Evolutionary conservation across 2,888 invertebrate species (phyloP), one percentile per base, ranked within the genome.

Genomic region (Atrina japonica): DNA sequence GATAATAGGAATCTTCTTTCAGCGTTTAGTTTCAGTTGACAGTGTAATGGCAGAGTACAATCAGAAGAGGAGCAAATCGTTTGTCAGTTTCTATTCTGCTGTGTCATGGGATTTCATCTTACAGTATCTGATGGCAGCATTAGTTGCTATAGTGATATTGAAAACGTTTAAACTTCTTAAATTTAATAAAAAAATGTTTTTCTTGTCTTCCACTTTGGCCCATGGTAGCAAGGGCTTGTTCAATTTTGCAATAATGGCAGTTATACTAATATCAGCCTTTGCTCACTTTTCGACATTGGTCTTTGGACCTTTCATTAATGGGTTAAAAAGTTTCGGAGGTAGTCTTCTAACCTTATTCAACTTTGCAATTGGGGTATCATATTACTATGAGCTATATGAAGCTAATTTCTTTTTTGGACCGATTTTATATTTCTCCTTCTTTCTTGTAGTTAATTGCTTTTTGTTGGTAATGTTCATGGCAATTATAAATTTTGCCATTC

Each of bases 11-110:
- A 53, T 83, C 21, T 84, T 78, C 58, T 76, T 82, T 49, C 75
- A 84, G 58, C 59, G 81, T 27, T 61, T 81, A 11, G 60, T 83
- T 0, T 58, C 75, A 3, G 71, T 82, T 0, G 58, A 66, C 40
- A 53, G 45, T 25, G 67, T 76, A 27, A 65, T 83, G 59, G 61
- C 74, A 9, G 66, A 77, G 7, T 35, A 35, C 35, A 7, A 5
- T 7, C 82, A 76, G 23, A 55, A 63, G 25, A 71, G 66, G 18
- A 55, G 66, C 14, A 66, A 66, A 7, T 16, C 68, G 7, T 83
- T 78, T 72, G 71, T 81, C 30, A 84, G 80, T 64, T 85, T 85
- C 58, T 80, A 83, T 58, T 65, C 79, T 0, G 81, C 80, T 16
- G 58, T 79, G 5, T 75, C 69, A 0, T 82, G 78, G 78, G 82